phyloP scores from a whole-genome alignment of 1,140 invertebrate genomes.

The Meloidogyne hapla region DNA sequence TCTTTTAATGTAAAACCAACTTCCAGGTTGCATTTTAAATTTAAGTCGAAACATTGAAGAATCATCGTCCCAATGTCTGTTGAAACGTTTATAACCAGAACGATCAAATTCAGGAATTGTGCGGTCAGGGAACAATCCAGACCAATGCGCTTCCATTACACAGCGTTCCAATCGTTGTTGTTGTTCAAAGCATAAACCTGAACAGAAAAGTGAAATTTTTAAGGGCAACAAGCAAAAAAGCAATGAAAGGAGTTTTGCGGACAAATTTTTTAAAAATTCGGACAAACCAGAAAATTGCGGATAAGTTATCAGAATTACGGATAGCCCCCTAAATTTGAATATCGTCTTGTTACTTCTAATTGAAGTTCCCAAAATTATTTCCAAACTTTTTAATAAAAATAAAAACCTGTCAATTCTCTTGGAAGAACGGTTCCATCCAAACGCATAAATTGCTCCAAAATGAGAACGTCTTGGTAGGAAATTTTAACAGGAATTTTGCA shows the following conservation, averaged over 20 bases:
- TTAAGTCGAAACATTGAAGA: constrained; percentile 54
- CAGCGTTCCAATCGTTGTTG: constrained; percentile 59
- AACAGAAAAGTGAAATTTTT: neutral
- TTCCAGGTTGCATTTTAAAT: constrained; percentile 52
- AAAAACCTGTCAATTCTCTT: constrained; percentile 55
- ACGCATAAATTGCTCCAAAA: constrained; percentile 63
- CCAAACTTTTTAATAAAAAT: constrained; percentile 8
- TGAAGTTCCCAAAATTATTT: too few relatives aligned
- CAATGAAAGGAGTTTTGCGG: neutral
- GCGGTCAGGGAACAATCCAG: constrained; percentile 58
- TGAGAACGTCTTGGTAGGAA: constrained; percentile 55
- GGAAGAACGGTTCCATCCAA: constrained; percentile 62
- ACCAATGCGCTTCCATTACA: constrained; percentile 64
- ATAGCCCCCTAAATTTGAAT: too few relatives aligned
- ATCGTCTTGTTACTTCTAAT: too few relatives aligned
- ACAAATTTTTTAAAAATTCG: neutral
- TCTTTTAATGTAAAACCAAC: constrained; percentile 60
- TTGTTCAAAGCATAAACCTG: constrained; percentile 57
- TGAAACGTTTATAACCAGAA: constrained; percentile 62
- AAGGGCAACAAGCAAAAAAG: too few relatives aligned
- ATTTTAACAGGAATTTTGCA: constrained; percentile 57
- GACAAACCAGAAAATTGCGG: too few relatives aligned
- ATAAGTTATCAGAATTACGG: too few relatives aligned
- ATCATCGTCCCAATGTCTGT: constrained; percentile 62
- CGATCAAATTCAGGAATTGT: constrained; percentile 60